A percentile compares a stretch with the other conserved stretches of the same genome.
Conservation (phyloP, 2,797 vertebrate species). For the Borostomias antarcticus region DNA sequence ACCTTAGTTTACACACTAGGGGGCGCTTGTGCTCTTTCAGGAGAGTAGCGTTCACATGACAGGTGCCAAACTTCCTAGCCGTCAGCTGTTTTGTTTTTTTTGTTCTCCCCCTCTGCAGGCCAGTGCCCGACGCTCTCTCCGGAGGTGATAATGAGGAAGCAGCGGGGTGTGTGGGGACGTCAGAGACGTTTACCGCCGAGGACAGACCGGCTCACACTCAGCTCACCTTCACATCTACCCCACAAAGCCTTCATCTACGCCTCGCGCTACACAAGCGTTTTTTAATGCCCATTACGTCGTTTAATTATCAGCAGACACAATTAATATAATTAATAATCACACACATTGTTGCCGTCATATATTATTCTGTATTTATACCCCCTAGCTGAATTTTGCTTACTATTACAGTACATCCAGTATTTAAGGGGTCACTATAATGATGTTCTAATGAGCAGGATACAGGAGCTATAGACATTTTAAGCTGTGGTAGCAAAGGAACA, state of each 20-base stretch:
- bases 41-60: not conserved
- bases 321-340: not conserved
- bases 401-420: constrained; percentile 8
- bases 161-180: constrained; percentile 58
- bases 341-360: constrained; percentile 14
- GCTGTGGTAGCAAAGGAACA: too few species aligned
- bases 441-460: not conserved
- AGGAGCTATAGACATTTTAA: not conserved
- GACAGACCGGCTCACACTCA: too few species aligned
- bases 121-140: constrained; percentile 41
- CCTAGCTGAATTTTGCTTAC: not conserved
- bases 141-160: constrained; percentile 64
- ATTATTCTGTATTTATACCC: not conserved
- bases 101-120: constrained; percentile 32
- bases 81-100: constrained; percentile 27
- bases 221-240: constrained; percentile 48
- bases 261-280: constrained; percentile 47
- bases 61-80: constrained; percentile 2
- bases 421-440: not conserved
- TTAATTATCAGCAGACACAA: not conserved
- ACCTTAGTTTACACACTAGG: constrained; percentile 57
- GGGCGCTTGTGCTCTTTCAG: constrained; percentile 51
- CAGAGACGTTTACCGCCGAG: constrained; percentile 63
- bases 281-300: constrained; percentile 37
- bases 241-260: too few species aligned